Evolutionary conservation across 2,797 vertebrate genomes (phyloP).

Genomic region (Arnoldichthys spilopterus): DNA sequence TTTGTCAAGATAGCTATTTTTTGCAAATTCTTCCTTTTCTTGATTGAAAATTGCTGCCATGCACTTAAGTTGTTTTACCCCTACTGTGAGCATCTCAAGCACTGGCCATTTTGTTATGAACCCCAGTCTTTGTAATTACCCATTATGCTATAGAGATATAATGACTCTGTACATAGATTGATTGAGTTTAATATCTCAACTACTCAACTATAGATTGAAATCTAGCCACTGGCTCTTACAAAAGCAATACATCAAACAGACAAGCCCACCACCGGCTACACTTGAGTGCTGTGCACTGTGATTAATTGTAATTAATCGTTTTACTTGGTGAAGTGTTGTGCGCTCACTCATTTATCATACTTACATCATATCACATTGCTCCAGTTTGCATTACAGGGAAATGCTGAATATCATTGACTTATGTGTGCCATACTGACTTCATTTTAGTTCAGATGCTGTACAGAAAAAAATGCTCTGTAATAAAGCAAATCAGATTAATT

Average conservation of each 20-base stretch:
- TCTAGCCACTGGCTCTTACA: conserved; percentile 56
- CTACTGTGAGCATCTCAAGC: background rate
- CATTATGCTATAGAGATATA: conserved; percentile 33
- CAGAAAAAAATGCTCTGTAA: conserved; percentile 11
- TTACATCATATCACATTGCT: conserved; percentile 59
- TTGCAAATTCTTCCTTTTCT: no score
- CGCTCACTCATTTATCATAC: conserved; percentile 69
- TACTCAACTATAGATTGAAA: conserved; percentile 50
- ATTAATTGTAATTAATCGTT: conserved; percentile 75
- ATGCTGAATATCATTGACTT: conserved; percentile 42
- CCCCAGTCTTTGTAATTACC: conserved; percentile 20
- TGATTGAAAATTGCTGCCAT: background rate
- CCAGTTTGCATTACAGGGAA: conserved; percentile 40
- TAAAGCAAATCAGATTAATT: conserved; percentile 3
- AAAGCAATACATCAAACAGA: conserved; percentile 70
- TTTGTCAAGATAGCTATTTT: no score
- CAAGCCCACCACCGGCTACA: conserved; percentile 65
- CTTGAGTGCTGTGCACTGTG: conserved; percentile 63
- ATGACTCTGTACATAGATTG: conserved; percentile 47
- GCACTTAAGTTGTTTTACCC: background rate
- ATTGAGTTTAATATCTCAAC: conserved; percentile 53
- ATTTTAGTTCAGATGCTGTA: conserved; percentile 24
- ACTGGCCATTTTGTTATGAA: conserved; percentile 20
- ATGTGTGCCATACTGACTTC: conserved; percentile 34
- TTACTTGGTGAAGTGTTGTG: conserved; percentile 59